phyloP scores from a whole-genome alignment of 2,888 invertebrate species.

The Drosophila falleni region DNA sequence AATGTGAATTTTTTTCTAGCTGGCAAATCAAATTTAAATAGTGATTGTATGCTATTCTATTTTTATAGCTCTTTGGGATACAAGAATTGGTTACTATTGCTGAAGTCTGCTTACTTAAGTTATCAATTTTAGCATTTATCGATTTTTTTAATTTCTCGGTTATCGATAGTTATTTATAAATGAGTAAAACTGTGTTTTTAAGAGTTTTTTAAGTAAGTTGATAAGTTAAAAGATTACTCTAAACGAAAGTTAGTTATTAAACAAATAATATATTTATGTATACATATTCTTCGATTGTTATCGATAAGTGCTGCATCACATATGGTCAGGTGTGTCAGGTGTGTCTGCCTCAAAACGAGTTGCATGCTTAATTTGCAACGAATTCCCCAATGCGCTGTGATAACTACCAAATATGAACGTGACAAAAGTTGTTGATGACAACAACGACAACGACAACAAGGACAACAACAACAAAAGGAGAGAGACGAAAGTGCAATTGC shows the following conservation, averaged over 20 bases:
- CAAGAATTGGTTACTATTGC: too few species aligned
- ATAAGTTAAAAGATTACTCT: background rate
- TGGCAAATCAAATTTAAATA: background rate
- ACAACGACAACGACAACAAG: slow-evolving; percentile 15
- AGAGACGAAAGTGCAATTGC: slow-evolving; percentile 35
- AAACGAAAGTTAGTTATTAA: background rate
- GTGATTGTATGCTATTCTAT: too few species aligned
- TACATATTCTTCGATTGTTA: background rate
- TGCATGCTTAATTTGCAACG: slow-evolving; percentile 49
- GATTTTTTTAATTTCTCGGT: background rate
- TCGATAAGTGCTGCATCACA: slow-evolving; percentile 9
- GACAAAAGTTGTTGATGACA: slow-evolving; percentile 63
- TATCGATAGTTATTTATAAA: background rate
- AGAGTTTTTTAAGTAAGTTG: background rate
- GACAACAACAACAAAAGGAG: slow-evolving; percentile 7
- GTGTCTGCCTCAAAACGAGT: slow-evolving; percentile 14
- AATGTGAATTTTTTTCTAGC: background rate
- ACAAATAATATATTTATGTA: background rate
- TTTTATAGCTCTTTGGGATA: too few species aligned
- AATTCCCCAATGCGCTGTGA: slow-evolving; percentile 48
- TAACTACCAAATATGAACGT: slow-evolving; percentile 59
- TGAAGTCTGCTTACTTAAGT: background rate
- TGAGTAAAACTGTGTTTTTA: background rate
- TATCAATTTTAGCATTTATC: background rate
- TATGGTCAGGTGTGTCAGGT: slow-evolving; percentile 7